Percentiles rank a stretch among this genome's conserved stretches.
phyloP scores from a whole-genome alignment of 2,797 vertebrate species.

The Takifugu ocellatus region DNA sequence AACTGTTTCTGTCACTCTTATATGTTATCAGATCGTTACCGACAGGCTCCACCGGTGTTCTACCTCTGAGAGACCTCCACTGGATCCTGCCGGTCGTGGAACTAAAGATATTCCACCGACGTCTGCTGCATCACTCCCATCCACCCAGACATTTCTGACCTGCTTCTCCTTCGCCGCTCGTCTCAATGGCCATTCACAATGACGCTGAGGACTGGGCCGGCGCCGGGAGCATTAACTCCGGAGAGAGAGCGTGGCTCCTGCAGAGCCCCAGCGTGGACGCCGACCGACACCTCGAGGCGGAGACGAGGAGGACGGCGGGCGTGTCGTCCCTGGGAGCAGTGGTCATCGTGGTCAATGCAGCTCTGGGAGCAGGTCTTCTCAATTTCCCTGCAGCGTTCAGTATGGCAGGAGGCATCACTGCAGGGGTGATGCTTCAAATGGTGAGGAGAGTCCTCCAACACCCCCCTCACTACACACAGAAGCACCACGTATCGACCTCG shows the following conservation, averaged over 20 bases:
- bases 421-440: conserved; percentile 87
- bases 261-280: conserved; percentile 89
- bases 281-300: conserved; percentile 47
- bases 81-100: conserved; percentile 8
- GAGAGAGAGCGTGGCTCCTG: conserved; percentile 87
- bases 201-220: conserved; percentile 80
- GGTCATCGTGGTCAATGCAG: conserved; percentile 96
- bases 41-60: conserved; percentile 23
- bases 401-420: conserved; percentile 87
- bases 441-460: conserved; percentile 67
- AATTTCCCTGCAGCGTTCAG: conserved; percentile 96
- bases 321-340: conserved; percentile 83
- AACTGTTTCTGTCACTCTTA: not conserved
- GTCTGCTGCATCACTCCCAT: not conserved
- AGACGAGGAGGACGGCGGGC: conserved; percentile 46
- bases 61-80: conserved; percentile 10
- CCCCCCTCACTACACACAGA: not conserved
- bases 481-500: too few relatives aligned
- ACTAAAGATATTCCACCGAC: not conserved
- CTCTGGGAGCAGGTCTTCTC: conserved; percentile 91
- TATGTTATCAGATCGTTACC: conserved; percentile 8
- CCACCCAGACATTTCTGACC: conserved; percentile 11
- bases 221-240: conserved; percentile 76
- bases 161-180: conserved; percentile 9
- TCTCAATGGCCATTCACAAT: conserved; percentile 81